Evolutionary conservation across 92 coral and sea anemone genomes (phyloP), one percentile per base, ranked within the genome.

Genomic region (Parazoanthus swiftii): DNA sequence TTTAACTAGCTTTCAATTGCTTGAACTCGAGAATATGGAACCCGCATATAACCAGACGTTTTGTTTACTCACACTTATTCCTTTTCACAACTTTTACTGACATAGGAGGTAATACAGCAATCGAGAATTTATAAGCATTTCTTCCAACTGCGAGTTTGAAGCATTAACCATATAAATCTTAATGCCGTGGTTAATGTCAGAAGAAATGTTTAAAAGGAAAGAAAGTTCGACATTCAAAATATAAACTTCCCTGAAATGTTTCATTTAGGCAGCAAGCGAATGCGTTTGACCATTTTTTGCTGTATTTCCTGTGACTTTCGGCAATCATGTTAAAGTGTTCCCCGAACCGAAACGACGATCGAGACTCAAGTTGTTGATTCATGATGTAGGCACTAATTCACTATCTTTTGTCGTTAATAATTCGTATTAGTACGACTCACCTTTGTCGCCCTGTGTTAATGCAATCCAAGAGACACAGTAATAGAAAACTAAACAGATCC

Each of bases 381-480:
- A 20, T 63, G 26, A 63, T 63, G 70, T 18, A 63, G n/a, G 7
- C 70, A 63, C 70, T 18, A 18, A 63, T 63, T 74, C 46, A 35
- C n/a, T 18, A 36, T 74, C 78, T 36, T 35, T 36, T 74, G 26
- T 36, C 46, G 78, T 39, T 36, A 35, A 37, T 36, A 16, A 36
- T 16, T 11, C 48, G 37, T 35, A 36, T 9, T 36, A 74, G 43
- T 54, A 35, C 3, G 10, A 81, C 85, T 81, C 33, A 81, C 85
- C 85, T 81, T 81, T 81, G 3, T 81, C 85, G 2, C 85, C 56
- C 20, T 37, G 33, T 10, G 74, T 54, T 23, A 81, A 63, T 58
- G 73, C 74, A 81, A 18, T 37, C 74, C 50, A 58, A 37, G 54
- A 38, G 35, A 81, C 25, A 65, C 18, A 82, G 72, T 6, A 11